A percentile compares a stretch with the other conserved stretches of the same genome.
Conservation (phyloP, 1,140 invertebrate genomes). For the Trichogramma pretiosum region DNA sequence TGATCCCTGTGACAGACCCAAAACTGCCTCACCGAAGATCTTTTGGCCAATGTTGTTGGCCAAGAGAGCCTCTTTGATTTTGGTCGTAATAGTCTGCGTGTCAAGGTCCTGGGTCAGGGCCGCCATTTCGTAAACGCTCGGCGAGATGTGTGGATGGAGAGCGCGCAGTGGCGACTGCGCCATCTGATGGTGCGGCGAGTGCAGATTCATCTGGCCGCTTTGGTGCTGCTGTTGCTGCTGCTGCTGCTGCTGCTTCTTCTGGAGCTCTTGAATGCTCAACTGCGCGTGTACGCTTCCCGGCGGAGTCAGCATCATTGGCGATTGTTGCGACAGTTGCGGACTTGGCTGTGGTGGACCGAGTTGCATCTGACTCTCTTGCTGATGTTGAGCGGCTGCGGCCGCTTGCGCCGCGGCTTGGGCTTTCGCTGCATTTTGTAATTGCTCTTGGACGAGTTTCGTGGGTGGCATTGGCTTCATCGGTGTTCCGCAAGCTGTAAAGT, state of each 20-base stretch:
- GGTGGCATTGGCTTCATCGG: slow-evolving; percentile 68
- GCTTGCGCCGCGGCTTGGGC: slow-evolving; percentile 40
- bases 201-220: slow-evolving; percentile 49
- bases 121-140: slow-evolving; percentile 91
- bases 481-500: slow-evolving; percentile 56
- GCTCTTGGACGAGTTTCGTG: slow-evolving; percentile 63
- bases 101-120: slow-evolving; percentile 92
- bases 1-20: slow-evolving; percentile 92
- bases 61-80: slow-evolving; percentile 91
- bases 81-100: slow-evolving; percentile 91
- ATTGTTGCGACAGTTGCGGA: slow-evolving; percentile 34
- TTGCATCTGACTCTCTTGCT: slow-evolving; percentile 41
- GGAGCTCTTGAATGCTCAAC: slow-evolving; percentile 53
- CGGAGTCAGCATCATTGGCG: slow-evolving; percentile 40
- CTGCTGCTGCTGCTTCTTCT: slow-evolving; percentile 64
- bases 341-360: slow-evolving; percentile 40
- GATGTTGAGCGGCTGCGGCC: slow-evolving; percentile 37
- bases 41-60: slow-evolving; percentile 98
- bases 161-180: slow-evolving; percentile 57
- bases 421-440: slow-evolving; percentile 47
- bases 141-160: slow-evolving; percentile 72
- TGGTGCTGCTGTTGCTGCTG: slow-evolving; percentile 55
- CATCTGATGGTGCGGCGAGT: slow-evolving; percentile 54
- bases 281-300: slow-evolving; percentile 37
- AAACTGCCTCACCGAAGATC: slow-evolving; percentile 93